These are phyloP conservation scores for Macrochelys suwanniensis DNA, from an alignment of 2,797 vertebrate genomes.

Conservation along the genomic window DNA sequence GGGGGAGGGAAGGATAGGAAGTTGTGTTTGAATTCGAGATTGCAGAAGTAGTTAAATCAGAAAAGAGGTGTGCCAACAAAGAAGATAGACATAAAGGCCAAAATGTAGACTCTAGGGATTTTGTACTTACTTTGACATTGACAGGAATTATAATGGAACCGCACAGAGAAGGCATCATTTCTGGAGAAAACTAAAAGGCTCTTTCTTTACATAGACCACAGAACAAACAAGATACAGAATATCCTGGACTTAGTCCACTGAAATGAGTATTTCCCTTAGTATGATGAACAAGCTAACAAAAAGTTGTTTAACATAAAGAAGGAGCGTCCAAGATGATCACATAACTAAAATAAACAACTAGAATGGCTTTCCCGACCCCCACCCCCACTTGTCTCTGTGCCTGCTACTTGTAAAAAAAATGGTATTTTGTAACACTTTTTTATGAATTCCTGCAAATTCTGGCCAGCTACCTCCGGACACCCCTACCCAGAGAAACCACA, in stretches of 20 bases:
- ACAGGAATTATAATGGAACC: background rate
- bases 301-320: background rate
- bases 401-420: background rate
- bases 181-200: background rate
- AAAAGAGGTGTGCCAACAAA: background rate
- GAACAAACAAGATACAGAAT: background rate
- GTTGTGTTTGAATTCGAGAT: background rate
- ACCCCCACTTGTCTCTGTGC: accelerated
- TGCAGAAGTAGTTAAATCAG: background rate
- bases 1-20: background rate
- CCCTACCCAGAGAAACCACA: no score
- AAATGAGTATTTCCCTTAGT: background rate
- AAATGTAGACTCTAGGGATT: background rate
- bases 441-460: background rate
- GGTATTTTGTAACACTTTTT: background rate
- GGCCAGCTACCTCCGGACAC: no score
- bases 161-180: background rate
- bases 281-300: background rate
- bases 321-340: background rate
- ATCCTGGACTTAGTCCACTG: background rate
- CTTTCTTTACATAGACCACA: background rate
- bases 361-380: background rate
- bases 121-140: background rate
- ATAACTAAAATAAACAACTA: background rate
- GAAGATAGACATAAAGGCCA: background rate